phyloP scores from a whole-genome alignment of 2,113 vertebrate species.

The Pelmatolapia mariae region DNA sequence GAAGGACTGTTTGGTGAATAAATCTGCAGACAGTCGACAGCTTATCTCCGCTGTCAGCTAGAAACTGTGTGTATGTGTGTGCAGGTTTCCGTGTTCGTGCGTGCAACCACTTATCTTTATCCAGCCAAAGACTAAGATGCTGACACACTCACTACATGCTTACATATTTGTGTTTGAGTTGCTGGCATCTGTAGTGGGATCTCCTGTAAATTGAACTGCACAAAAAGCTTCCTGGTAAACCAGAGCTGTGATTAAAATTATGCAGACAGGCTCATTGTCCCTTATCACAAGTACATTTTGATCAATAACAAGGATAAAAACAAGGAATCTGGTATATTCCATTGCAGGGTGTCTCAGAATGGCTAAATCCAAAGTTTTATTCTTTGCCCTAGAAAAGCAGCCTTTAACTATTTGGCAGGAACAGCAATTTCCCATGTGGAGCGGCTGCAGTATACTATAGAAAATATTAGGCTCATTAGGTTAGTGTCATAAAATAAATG shows the following conservation, averaged over 20 bases:
- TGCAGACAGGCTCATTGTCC: neutral
- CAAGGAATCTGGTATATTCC: neutral
- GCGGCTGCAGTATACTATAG: neutral
- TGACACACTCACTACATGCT: neutral
- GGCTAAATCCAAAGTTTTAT: neutral
- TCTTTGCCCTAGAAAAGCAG: neutral
- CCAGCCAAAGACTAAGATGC: neutral
- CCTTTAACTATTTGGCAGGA: neutral
- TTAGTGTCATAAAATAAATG: neutral
- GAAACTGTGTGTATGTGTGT: neutral
- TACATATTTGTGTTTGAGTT: neutral
- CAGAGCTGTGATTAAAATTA: neutral
- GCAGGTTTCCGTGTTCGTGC: neutral
- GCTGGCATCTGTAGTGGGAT: neutral
- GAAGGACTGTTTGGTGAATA: neutral
- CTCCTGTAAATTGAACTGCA: neutral
- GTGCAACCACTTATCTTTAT: neutral
- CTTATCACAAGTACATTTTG: neutral
- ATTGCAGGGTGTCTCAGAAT: neutral
- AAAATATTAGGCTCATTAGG: neutral
- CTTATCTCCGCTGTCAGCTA: slow-evolving; percentile 29
- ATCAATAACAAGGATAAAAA: neutral
- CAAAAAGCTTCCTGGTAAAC: neutral
- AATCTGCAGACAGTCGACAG: slow-evolving; percentile 4
- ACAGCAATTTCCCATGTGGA: neutral